phyloP scores from a whole-genome alignment of 2,888 invertebrate species.

The Omphaloscelis lunosa region DNA sequence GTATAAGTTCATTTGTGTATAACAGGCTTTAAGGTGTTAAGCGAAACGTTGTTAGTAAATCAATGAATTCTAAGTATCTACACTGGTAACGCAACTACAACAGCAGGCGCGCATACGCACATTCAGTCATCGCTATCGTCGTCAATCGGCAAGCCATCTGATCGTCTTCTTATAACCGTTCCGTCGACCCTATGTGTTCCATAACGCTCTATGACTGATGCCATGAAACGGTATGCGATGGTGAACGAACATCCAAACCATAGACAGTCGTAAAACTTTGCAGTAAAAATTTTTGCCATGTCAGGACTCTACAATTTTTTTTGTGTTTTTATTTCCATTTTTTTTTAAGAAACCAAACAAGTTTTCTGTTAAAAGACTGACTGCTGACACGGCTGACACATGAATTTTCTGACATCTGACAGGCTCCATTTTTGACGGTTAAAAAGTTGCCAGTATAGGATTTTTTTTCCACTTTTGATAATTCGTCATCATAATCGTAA shows the following conservation, averaged over 20 bases:
- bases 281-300: background rate
- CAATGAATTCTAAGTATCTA: background rate
- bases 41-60: background rate
- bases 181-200: conserved; percentile 44
- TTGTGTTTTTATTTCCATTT: background rate
- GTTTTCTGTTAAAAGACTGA: background rate
- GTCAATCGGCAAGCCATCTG: conserved; percentile 28
- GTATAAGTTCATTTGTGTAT: no score
- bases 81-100: background rate
- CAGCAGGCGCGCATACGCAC: conserved; percentile 12
- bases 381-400: background rate
- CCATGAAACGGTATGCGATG: conserved; percentile 32
- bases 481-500: no score
- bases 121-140: conserved; percentile 37
- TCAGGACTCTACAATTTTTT: background rate
- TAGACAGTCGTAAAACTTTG: background rate
- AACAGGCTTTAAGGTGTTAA: background rate
- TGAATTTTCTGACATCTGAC: conserved; percentile 8
- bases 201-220: conserved; percentile 25
- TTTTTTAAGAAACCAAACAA: background rate
- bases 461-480: background rate
- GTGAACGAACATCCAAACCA: conserved; percentile 26
- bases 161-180: conserved; percentile 18
- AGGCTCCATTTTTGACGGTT: background rate
- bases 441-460: background rate